Conservation (phyloP, 2,113 vertebrate genomes). For the Malaclemys terrapin region DNA sequence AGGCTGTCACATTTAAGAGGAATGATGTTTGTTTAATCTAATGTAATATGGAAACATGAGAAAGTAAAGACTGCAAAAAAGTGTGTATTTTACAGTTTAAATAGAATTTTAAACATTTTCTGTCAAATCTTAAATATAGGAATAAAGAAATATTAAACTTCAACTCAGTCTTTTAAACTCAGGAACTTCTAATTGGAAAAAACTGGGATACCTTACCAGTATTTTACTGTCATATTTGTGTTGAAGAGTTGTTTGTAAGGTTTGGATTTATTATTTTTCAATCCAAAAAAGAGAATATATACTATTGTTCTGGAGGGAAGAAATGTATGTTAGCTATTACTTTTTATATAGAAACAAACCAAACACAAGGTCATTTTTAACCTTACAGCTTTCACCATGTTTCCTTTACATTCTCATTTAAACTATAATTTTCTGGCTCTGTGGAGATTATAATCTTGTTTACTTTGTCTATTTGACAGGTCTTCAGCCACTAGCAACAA, state of each 20-base stretch:
- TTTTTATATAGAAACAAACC: not conserved
- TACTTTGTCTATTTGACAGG: not conserved
- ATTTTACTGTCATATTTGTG: not conserved
- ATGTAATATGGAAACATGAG: not conserved
- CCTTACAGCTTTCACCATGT: not conserved
- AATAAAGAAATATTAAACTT: accelerated
- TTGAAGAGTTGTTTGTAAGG: not conserved
- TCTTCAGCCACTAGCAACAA: not conserved
- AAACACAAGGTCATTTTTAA: not conserved
- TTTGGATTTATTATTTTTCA: not conserved
- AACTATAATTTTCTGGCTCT: not conserved
- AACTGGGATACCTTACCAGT: not conserved
- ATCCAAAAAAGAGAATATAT: not conserved
- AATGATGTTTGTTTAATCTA: not conserved
- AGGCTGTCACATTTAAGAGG: not conserved
- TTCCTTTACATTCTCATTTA: not conserved
- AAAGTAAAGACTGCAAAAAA: not conserved
- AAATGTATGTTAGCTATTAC: not conserved
- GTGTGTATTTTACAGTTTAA: not conserved
- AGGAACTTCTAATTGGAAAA: not conserved
- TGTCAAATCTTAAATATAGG: not conserved
- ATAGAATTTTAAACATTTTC: not conserved
- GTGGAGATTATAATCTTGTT: not conserved
- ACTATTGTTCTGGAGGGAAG: not conserved
- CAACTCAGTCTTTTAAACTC: not conserved